These are phyloP conservation scores for Pelodytes ibericus DNA, from an alignment of 2,797 vertebrate genomes.

Conservation along the genomic window DNA sequence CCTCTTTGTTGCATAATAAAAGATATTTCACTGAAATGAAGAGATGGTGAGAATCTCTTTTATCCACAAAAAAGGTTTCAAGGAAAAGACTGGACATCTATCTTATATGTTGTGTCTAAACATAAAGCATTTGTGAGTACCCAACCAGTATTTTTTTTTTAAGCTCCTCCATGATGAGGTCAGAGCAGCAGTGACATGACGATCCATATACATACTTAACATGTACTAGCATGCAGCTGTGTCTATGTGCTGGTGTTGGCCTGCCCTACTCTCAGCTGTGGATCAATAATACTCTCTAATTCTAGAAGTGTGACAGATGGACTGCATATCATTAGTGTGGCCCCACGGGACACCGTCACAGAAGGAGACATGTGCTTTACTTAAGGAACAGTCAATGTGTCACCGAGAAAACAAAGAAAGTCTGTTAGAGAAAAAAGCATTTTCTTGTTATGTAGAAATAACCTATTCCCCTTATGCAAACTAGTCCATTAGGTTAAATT, in stretches of 20 bases:
- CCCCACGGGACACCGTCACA: constrained; percentile 17
- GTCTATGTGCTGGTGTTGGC: background rate
- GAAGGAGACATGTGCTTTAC: background rate
- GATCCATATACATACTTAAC: constrained; percentile 28
- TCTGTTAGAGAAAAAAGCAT: no score
- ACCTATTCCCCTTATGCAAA: background rate
- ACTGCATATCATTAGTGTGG: constrained; percentile 17
- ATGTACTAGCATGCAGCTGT: constrained; percentile 30
- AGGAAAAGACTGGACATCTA: no score
- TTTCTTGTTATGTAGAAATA: background rate
- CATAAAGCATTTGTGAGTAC: no score
- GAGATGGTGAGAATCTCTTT: no score
- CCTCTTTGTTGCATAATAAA: no score
- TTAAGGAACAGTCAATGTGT: constrained; percentile 6
- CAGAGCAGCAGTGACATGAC: background rate
- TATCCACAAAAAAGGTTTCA: no score
- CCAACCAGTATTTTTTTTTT: no score
- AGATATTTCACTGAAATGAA: no score
- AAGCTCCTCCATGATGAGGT: no score
- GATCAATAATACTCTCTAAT: constrained; percentile 36
- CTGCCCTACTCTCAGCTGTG: background rate
- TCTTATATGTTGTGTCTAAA: no score
- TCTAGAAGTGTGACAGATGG: constrained; percentile 36
- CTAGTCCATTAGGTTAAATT: background rate
- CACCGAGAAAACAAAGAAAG: constrained; percentile 9